Conservation (phyloP, 2,888 invertebrate genomes). For the Fabriciana adippe region DNA sequence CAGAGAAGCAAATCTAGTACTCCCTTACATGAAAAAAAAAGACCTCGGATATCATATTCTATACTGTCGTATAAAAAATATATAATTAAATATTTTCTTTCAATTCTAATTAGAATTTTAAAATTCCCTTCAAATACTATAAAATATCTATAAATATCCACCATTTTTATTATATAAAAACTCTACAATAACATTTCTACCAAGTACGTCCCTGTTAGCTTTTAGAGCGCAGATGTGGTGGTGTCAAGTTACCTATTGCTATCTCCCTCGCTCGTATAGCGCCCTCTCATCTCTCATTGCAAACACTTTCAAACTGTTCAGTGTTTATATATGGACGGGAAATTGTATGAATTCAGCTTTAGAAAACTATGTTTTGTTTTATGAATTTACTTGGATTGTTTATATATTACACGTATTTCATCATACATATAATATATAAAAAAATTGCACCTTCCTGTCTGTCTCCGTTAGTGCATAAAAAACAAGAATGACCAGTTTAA, state of each 20-base stretch:
- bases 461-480: too few relatives aligned
- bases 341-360: conserved; percentile 27
- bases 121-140: too few relatives aligned
- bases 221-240: conserved; percentile 75
- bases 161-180: neutral
- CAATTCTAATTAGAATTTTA: too few relatives aligned
- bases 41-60: too few relatives aligned
- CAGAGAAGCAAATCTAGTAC: too few relatives aligned
- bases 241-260: conserved; percentile 64
- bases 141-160: too few relatives aligned
- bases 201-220: conserved; percentile 59
- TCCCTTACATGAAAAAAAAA: too few relatives aligned
- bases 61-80: too few relatives aligned
- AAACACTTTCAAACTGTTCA: conserved; percentile 34
- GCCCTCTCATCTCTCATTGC: conserved; percentile 46
- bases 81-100: too few relatives aligned
- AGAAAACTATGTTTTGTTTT: conserved; percentile 1
- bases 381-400: neutral
- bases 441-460: too few relatives aligned
- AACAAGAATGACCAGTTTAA: too few relatives aligned
- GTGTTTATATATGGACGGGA: conserved; percentile 37
- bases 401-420: neutral
- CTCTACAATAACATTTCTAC: conserved; percentile 2
- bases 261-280: conserved; percentile 51
- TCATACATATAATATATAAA: too few relatives aligned